Evolutionary conservation across 2,888 invertebrate species (phyloP), one percentile per base, ranked within the genome.

Genomic region (Dugesia japonica): DNA sequence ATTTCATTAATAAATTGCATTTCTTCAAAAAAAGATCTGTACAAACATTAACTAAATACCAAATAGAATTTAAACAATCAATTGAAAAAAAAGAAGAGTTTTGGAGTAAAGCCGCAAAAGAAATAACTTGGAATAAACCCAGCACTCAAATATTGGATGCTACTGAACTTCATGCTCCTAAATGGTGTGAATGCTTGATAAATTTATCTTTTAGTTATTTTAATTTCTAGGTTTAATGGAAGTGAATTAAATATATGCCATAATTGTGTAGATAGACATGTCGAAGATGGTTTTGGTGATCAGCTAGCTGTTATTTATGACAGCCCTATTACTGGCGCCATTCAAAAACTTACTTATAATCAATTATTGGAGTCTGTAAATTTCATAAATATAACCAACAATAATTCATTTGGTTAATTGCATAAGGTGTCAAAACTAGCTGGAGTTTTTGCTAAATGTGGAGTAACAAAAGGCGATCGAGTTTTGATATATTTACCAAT

Each of bases 401-500:
- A n/a, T n/a, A 28, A n/a, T 26, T 26, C 73, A 71, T n/a, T 38
- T 72, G n/a, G 17, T 77, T 13, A 42, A 73, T 56, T 56, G 71
- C 74, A 79, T 9, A 81, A 90, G 90, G 89, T 89, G 1, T 89
- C 90, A 0, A 85, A 88, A 26, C 83, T 94, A 72, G 92, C 93
- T 0, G 92, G 92, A 0, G 90, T 90, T 42, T 85, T 94, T 80
- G 87, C 88, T 0, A 87, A 88, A 1, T 85, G 90, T 75, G 93
- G 93, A 0, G 92, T 94, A 0, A 85, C 86, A 23, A 89, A 89
- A 81, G 93, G 93, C 0, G 92, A 92, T 81, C 86, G 90, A 0
- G 91, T 94, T 0, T 87, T 94, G 0, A 91, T 94, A 81, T 94
- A 94, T 84, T 94, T 94, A 94, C 94, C 94, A 0, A 88, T 94